phyloP scores from a whole-genome alignment of 2,888 invertebrate species.

The Drosophila pseudotalamancana region DNA sequence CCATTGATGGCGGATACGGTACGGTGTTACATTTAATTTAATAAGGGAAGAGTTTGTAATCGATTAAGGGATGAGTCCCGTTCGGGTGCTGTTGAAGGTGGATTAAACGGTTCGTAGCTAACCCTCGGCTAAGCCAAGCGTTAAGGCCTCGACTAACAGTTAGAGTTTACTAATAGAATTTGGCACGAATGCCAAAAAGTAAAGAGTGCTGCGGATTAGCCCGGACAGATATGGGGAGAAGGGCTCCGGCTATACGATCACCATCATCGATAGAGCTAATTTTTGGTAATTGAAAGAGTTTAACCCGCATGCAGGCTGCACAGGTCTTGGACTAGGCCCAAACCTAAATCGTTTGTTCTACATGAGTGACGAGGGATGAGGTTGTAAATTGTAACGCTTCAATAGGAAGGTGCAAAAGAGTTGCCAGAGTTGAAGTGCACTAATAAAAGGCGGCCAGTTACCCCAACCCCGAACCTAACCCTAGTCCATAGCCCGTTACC shows the following conservation, averaged over 20 bases:
- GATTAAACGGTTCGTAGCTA: conserved; percentile 61
- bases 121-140: conserved; percentile 64
- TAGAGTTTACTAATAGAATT: conserved; percentile 59
- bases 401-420: conserved; percentile 55
- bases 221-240: neutral
- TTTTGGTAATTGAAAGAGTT: conserved; percentile 53
- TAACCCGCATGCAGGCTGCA: conserved; percentile 15
- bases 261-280: conserved; percentile 42
- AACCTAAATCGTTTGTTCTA: conserved; percentile 58
- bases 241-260: conserved; percentile 31
- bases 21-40: conserved; percentile 66
- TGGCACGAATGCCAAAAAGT: conserved; percentile 55
- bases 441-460: conserved; percentile 42
- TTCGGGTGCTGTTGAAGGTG: conserved; percentile 16
- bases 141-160: conserved; percentile 42
- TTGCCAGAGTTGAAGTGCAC: conserved; percentile 66
- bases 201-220: conserved; percentile 36
- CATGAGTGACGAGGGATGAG: conserved; percentile 47
- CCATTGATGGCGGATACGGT: conserved; percentile 1
- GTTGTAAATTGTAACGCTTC: conserved; percentile 77
- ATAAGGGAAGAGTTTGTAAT: conserved; percentile 40
- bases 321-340: conserved; percentile 17
- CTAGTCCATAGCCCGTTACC: conserved; percentile 31
- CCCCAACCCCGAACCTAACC: conserved; percentile 2
- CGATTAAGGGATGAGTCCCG: conserved; percentile 9